Evolutionary conservation across 2,797 vertebrate genomes (phyloP).

Genomic region (Epinephelus malabaricus): DNA sequence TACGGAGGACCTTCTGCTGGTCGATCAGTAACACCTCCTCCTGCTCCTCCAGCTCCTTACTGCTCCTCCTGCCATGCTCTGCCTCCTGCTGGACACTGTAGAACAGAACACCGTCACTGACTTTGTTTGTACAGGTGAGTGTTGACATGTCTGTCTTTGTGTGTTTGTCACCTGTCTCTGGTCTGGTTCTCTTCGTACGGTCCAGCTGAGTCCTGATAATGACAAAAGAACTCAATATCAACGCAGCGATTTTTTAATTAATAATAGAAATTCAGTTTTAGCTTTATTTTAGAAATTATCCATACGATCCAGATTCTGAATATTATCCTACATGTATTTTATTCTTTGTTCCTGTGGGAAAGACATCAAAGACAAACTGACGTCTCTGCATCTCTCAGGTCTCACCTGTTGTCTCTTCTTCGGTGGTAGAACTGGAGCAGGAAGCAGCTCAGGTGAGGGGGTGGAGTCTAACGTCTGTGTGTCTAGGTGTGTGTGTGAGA

Average conservation of each 20-base stretch:
- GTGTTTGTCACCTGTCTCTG: conserved; percentile 41
- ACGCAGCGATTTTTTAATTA: too few species aligned
- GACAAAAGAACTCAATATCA: too few species aligned
- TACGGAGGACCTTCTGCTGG: conserved; percentile 88
- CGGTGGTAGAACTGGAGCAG: conserved; percentile 89
- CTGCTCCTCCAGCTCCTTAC: neutral
- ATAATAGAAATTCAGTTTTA: too few species aligned
- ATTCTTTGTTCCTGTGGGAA: too few species aligned
- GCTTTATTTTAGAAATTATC: too few species aligned
- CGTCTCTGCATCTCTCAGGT: too few species aligned
- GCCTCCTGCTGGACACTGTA: conserved; percentile 35
- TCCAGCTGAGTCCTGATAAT: conserved; percentile 39
- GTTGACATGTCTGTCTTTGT: conserved; percentile 5
- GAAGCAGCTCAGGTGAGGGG: conserved; percentile 77
- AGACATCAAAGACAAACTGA: too few species aligned
- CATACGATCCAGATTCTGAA: too few species aligned
- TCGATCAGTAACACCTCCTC: conserved; percentile 86
- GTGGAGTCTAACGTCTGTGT: neutral
- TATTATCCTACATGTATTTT: too few species aligned
- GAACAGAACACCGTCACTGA: neutral
- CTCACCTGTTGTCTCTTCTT: conserved; percentile 89
- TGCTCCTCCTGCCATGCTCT: neutral
- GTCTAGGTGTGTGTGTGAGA: conserved; percentile 83
- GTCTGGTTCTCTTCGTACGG: neutral
- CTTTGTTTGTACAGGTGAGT: neutral